Percentiles rank a stretch among this genome's conserved stretches.
These are phyloP conservation scores for Cyclopterus lumpus DNA, from an alignment of 2,797 vertebrate species.

Conservation along the genomic window DNA sequence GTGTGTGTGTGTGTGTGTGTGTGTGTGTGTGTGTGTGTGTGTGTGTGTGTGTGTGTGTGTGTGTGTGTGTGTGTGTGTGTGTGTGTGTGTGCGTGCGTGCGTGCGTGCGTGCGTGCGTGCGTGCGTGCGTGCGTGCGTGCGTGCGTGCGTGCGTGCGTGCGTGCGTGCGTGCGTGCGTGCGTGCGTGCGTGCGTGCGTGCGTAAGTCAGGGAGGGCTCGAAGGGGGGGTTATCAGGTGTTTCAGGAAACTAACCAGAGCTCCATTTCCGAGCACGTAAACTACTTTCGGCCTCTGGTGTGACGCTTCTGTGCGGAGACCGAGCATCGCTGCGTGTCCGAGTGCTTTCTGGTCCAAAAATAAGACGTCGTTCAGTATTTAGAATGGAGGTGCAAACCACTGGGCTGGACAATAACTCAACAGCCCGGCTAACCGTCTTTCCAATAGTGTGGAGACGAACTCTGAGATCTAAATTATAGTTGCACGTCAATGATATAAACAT, in stretches of 20 bases:
- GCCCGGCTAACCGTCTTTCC: background rate
- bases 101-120: too few relatives aligned
- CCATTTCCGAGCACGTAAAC: constrained; percentile 37
- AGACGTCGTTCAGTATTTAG: background rate
- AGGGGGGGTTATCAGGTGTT: constrained; percentile 69
- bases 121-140: too few relatives aligned
- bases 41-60: too few relatives aligned
- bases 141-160: too few relatives aligned
- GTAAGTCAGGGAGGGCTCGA: background rate
- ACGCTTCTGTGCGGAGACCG: constrained; percentile 17
- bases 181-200: background rate
- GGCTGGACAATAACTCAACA: background rate
- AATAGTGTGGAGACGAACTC: background rate
- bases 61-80: background rate
- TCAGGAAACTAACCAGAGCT: constrained; percentile 68
- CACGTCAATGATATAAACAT: background rate
- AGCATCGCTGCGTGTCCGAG: constrained; percentile 36
- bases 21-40: too few relatives aligned
- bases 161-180: too few relatives aligned
- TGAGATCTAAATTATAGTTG: background rate
- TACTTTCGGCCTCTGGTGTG: constrained; percentile 1
- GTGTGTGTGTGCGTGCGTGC: too few relatives aligned
- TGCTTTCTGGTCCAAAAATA: background rate
- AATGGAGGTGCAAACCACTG: background rate
- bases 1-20: too few relatives aligned